Percentiles rank a stretch among this genome's conserved stretches.
These are phyloP conservation scores for Gasterosteus aculeatus DNA, from an alignment of 2,113 vertebrate genomes.

Conservation along the genomic window DNA sequence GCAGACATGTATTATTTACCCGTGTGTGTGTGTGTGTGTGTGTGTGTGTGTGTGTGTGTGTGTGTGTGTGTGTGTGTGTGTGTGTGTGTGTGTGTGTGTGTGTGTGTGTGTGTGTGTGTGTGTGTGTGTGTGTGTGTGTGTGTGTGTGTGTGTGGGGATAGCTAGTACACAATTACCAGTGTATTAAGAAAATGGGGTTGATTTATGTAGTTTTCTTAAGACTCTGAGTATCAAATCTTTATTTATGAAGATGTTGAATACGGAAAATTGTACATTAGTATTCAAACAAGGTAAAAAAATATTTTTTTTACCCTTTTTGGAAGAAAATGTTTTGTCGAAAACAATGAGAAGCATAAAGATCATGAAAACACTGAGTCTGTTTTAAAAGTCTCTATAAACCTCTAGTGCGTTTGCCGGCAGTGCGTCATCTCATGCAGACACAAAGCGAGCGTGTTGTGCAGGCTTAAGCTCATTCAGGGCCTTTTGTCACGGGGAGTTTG, in stretches of 20 bases:
- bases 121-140: background rate
- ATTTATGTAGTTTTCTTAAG: background rate
- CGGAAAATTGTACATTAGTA: too few relatives aligned
- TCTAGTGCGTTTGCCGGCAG: background rate
- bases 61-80: conserved; percentile 2
- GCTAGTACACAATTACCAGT: background rate
- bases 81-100: background rate
- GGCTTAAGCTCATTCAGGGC: background rate
- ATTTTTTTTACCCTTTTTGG: background rate
- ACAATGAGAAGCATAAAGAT: background rate
- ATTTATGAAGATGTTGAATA: background rate
- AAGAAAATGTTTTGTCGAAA: background rate
- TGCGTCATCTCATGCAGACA: background rate
- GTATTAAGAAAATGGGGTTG: background rate
- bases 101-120: background rate
- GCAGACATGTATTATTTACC: conserved; percentile 72
- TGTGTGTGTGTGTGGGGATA: background rate
- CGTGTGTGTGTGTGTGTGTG: background rate
- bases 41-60: conserved; percentile 24
- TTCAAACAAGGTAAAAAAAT: background rate
- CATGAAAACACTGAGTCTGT: background rate
- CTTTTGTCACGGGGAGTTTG: background rate
- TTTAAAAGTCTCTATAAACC: background rate
- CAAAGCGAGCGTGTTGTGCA: background rate
- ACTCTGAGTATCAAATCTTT: background rate